Conservation (phyloP, 1,140 invertebrate genomes). For the Drosophila sturtevanti region DNA sequence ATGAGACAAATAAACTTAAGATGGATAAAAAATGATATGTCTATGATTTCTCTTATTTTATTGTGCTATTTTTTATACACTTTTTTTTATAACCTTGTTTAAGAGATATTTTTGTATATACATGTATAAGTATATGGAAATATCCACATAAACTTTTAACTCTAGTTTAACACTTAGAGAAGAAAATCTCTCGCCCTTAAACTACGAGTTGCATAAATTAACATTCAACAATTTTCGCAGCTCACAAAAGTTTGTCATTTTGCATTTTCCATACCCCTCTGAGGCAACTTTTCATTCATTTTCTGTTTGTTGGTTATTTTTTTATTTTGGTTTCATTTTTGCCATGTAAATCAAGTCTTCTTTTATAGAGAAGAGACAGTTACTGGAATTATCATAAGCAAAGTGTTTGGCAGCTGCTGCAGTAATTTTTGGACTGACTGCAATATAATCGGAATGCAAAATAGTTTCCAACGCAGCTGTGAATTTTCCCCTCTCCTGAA, state of each 20-base stretch:
- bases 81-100: background rate
- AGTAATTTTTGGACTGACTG: conserved; percentile 44
- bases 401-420: conserved; percentile 58
- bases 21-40: background rate
- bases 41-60: conserved; percentile 1
- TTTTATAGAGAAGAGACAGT: conserved; percentile 24
- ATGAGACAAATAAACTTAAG: conserved; percentile 10
- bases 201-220: background rate
- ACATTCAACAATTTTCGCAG: background rate
- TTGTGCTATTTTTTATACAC: background rate
- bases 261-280: conserved; percentile 16
- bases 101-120: background rate
- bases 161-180: background rate
- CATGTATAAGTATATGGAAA: background rate
- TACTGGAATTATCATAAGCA: conserved; percentile 68
- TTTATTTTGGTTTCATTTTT: conserved; percentile 5
- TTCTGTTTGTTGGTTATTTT: background rate
- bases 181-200: background rate
- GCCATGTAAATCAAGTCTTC: conserved; percentile 45
- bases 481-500: conserved; percentile 17
- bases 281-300: background rate
- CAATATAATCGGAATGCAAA: conserved; percentile 69
- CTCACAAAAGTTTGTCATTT: conserved; percentile 1
- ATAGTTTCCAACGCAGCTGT: conserved; percentile 69
- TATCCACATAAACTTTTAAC: background rate